Conservation (phyloP, 2,113 vertebrate species). For the Spea bombifrons region DNA sequence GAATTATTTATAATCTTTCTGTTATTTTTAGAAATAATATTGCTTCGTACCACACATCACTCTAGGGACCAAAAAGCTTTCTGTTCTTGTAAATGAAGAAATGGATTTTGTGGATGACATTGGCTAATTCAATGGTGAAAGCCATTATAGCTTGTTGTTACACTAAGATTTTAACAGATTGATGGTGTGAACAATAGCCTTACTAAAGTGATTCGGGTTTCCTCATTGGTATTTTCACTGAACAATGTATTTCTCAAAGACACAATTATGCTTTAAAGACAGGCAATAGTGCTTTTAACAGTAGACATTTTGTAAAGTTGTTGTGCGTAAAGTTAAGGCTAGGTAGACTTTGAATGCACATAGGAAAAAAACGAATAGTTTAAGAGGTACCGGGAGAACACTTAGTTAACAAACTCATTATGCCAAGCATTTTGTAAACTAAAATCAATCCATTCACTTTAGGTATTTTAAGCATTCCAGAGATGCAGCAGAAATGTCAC, state of each 20-base stretch:
- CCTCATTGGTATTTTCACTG: constrained; percentile 8
- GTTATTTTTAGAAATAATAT: constrained; percentile 11
- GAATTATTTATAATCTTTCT: constrained; percentile 14
- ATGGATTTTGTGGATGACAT: constrained; percentile 12
- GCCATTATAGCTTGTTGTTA: constrained; percentile 23
- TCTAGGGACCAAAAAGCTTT: constrained; percentile 8
- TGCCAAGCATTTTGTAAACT: constrained; percentile 67
- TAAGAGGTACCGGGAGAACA: constrained; percentile 69
- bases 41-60: constrained; percentile 18
- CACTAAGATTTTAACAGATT: constrained; percentile 31
- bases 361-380: constrained; percentile 60
- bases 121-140: constrained; percentile 18
- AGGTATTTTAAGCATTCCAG: constrained; percentile 64
- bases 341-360: constrained; percentile 35
- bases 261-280: background rate
- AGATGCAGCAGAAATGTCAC: constrained; percentile 72
- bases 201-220: constrained; percentile 19
- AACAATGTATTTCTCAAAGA: constrained; percentile 13
- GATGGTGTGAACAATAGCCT: constrained; percentile 35
- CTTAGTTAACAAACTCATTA: constrained; percentile 62
- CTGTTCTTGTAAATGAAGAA: background rate
- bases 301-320: background rate
- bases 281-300: background rate
- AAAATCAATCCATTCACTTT: constrained; percentile 75
- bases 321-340: background rate